phyloP scores from a whole-genome alignment of 2,888 invertebrate species.

The Orgyia antiqua region DNA sequence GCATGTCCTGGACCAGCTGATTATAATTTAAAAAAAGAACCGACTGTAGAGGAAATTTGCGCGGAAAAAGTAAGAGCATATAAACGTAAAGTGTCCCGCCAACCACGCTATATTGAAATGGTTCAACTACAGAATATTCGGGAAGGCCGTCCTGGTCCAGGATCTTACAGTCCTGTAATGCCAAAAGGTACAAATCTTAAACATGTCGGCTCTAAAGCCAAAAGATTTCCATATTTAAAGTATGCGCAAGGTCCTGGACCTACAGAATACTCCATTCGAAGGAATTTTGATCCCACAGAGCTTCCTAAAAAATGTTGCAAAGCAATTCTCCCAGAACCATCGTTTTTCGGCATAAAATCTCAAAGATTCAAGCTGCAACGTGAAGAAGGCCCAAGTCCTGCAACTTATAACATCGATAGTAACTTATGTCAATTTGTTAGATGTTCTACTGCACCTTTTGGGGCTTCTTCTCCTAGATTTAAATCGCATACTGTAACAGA shows the following conservation, averaged over 20 bases:
- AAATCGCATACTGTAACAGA: slow-evolving; percentile 25
- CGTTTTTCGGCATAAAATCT: slow-evolving; percentile 51
- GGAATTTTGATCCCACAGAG: slow-evolving; percentile 46
- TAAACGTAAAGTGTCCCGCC: slow-evolving; percentile 48
- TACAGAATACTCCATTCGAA: slow-evolving; percentile 41
- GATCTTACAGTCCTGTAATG: slow-evolving; percentile 40
- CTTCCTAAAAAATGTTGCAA: slow-evolving; percentile 30
- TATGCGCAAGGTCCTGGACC: slow-evolving; percentile 45
- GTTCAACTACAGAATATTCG: slow-evolving; percentile 43
- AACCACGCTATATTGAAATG: slow-evolving; percentile 55
- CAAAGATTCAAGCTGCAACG: slow-evolving; percentile 39
- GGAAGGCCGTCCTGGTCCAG: slow-evolving; percentile 52
- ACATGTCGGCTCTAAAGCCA: slow-evolving; percentile 41
- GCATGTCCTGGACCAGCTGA: slow-evolving; percentile 52
- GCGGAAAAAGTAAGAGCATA: slow-evolving; percentile 44
- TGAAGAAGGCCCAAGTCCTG: slow-evolving; percentile 52
- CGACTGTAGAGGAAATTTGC: slow-evolving; percentile 34
- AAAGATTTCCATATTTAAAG: slow-evolving; percentile 34
- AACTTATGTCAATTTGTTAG: slow-evolving; percentile 31
- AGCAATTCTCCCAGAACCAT: slow-evolving; percentile 38
- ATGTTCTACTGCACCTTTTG: slow-evolving; percentile 46
- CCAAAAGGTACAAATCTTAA: slow-evolving; percentile 36
- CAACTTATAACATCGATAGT: slow-evolving; percentile 34
- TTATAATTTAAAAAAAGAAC: slow-evolving; percentile 35
- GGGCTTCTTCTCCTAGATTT: slow-evolving; percentile 45